These are phyloP conservation scores for Sebastes steindachneri DNA, from an alignment of 2,797 vertebrate species.

Conservation along the genomic window DNA sequence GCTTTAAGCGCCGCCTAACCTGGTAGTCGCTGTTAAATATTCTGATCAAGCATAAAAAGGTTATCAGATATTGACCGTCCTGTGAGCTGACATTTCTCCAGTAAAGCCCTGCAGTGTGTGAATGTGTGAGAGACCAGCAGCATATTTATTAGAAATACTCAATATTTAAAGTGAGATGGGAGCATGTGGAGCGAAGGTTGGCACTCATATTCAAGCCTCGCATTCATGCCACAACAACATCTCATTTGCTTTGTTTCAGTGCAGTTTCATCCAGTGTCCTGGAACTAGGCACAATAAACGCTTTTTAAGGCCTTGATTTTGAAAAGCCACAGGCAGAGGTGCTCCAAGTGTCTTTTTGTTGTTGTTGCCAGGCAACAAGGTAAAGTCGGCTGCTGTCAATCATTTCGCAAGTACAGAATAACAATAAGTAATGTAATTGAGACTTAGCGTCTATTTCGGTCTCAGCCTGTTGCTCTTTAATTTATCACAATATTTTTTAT, in stretches of 20 bases:
- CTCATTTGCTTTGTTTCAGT: slow-evolving; percentile 19
- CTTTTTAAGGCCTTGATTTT: slow-evolving; percentile 47
- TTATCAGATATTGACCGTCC: slow-evolving; percentile 67
- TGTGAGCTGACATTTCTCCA: slow-evolving; percentile 68
- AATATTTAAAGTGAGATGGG: slow-evolving; percentile 40
- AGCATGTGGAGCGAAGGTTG: slow-evolving; percentile 14
- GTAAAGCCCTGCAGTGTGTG: slow-evolving; percentile 43
- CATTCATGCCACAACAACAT: neutral
- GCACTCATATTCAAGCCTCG: neutral
- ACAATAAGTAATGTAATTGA: slow-evolving; percentile 28
- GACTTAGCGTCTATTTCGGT: slow-evolving; percentile 32
- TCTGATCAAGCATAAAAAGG: slow-evolving; percentile 65
- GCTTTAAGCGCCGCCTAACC: slow-evolving; percentile 36
- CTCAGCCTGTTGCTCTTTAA: slow-evolving; percentile 4
- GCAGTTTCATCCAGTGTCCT: slow-evolving; percentile 4
- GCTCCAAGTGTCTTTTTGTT: slow-evolving; percentile 29
- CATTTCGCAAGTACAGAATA: slow-evolving; percentile 18
- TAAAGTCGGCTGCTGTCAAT: slow-evolving; percentile 37
- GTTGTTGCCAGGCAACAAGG: slow-evolving; percentile 57
- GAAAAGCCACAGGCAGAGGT: slow-evolving; percentile 31
- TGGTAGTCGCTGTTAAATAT: slow-evolving; percentile 56
- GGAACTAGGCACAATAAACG: slow-evolving; percentile 9
- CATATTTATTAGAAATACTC: slow-evolving; percentile 50
- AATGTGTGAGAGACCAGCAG: slow-evolving; percentile 36
- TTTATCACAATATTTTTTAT: neutral